Evolutionary conservation across 2,113 vertebrate species (phyloP), one percentile per base, ranked within the genome.

Genomic region (Pavo muticus): DNA sequence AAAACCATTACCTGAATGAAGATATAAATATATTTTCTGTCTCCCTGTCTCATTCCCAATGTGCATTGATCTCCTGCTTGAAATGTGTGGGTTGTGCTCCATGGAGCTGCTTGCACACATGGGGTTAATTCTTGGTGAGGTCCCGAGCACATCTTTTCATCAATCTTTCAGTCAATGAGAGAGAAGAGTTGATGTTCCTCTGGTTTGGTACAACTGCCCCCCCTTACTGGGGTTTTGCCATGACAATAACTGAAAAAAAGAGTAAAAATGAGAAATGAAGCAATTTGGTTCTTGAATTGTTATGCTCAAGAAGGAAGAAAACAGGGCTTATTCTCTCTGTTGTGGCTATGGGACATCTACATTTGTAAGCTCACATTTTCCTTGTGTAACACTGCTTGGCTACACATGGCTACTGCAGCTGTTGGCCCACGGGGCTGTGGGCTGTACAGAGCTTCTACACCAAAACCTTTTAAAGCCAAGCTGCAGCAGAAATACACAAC

Each of bases 231-330:
- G 39, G 70, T 68, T 94, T 94, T 90, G 76, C 91, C 88, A 88
- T 88, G 69, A 80, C 88, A 94, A 95, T 75, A 90, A 69, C 48
- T 60, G 61, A 50, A 90, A 32, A 84, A 88, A 74, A 74, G 44
- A 23, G 7, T 68, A 82, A 87, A 25, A 25, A 59, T 1, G 2
- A 71, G 30, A 90, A 90, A 74, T 21, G 30, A 91, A 90, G 70
- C 10, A 4, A 69, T 54, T 35, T 52, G 72, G 64, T 71, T 90
- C 61, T 84, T 0, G 0, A 52, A 61, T 78, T 87, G 57, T 75
- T 75, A 54, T 30, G 61, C 9, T 45, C 16, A 37, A 75, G 69
- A 44, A 4, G 8, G 44, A n/a, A 91, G 54, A 88, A 87, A 92
- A 82, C 67, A 79, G 63, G 21, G 40, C 35, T 63, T 60, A 77